A percentile compares a stretch with the other conserved stretches of the same genome.
These are phyloP conservation scores for Trissoscelio sp. DNA, from an alignment of 2,888 invertebrate genomes.

Conservation along the genomic window DNA sequence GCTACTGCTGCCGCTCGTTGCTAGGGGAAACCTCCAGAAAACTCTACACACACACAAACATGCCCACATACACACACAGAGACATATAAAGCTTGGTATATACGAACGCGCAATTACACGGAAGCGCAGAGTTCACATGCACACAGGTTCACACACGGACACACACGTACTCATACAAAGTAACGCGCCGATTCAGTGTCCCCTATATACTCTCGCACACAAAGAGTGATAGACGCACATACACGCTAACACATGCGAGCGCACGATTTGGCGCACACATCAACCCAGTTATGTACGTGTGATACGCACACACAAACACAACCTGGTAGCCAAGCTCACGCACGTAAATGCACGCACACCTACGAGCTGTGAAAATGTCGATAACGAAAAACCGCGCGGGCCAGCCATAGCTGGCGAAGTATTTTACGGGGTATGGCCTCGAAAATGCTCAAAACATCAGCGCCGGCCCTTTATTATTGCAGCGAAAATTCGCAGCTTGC, in stretches of 20 bases:
- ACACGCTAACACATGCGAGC: slow-evolving; percentile 47
- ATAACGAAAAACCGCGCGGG: slow-evolving; percentile 82
- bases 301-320: slow-evolving; percentile 58
- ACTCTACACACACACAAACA: slow-evolving; percentile 78
- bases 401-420: slow-evolving; percentile 73
- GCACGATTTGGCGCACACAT: slow-evolving; percentile 56
- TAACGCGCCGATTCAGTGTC: slow-evolving; percentile 13
- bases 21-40: slow-evolving; percentile 84
- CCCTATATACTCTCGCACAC: slow-evolving; percentile 5
- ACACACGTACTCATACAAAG: background rate
- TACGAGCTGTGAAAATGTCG: slow-evolving; percentile 81
- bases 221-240: slow-evolving; percentile 12
- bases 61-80: slow-evolving; percentile 29
- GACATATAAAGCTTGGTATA: slow-evolving; percentile 30
- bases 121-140: slow-evolving; percentile 51
- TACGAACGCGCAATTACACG: slow-evolving; percentile 58
- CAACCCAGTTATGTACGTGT: slow-evolving; percentile 52
- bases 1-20: slow-evolving; percentile 80
- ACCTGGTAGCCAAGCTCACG: slow-evolving; percentile 64
- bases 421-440: slow-evolving; percentile 69
- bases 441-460: slow-evolving; percentile 40
- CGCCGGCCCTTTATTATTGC: slow-evolving; percentile 18
- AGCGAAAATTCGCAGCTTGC: slow-evolving; percentile 12
- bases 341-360: slow-evolving; percentile 70
- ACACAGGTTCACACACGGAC: slow-evolving; percentile 29